Conservation (phyloP, 2,888 invertebrate species). For the Gandaritis pyraliata region DNA sequence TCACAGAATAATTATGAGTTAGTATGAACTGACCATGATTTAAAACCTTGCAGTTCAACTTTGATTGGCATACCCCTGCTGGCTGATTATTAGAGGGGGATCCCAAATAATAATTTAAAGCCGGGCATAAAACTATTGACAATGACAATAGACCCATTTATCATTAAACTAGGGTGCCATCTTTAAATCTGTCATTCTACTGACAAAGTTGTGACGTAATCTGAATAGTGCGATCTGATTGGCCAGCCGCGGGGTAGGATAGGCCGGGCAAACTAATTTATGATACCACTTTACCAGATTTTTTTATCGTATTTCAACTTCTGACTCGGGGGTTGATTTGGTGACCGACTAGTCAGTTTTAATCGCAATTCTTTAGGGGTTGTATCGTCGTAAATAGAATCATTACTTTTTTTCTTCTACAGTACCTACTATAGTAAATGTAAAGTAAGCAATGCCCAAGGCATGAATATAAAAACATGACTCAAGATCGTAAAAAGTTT, state of each 20-base stretch:
- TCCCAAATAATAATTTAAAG: slow-evolving; percentile 5
- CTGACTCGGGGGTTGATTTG: slow-evolving; percentile 78
- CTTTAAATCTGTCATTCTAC: slow-evolving; percentile 69
- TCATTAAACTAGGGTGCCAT: slow-evolving; percentile 64
- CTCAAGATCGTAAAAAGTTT: too few species aligned
- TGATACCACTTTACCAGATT: slow-evolving; percentile 80
- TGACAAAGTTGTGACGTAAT: slow-evolving; percentile 57
- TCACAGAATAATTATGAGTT: too few species aligned
- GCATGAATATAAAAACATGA: too few species aligned
- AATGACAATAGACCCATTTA: slow-evolving; percentile 39
- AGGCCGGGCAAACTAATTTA: slow-evolving; percentile 50
- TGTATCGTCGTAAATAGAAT: too few species aligned
- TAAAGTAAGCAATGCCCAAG: too few species aligned
- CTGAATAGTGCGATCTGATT: slow-evolving; percentile 54
- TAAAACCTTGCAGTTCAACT: too few species aligned
- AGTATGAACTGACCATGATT: too few species aligned
- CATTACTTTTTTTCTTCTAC: too few species aligned
- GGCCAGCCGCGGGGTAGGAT: slow-evolving; percentile 44
- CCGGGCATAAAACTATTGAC: slow-evolving; percentile 27
- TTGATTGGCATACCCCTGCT: too few species aligned
- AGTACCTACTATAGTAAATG: too few species aligned
- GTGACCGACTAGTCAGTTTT: slow-evolving; percentile 74
- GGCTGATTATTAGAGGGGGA: background rate
- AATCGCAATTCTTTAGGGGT: too few species aligned
- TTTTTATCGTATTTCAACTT: slow-evolving; percentile 69